Evolutionary conservation across 2,113 vertebrate genomes (phyloP).

Genomic region (Leptocoma aspasia): DNA sequence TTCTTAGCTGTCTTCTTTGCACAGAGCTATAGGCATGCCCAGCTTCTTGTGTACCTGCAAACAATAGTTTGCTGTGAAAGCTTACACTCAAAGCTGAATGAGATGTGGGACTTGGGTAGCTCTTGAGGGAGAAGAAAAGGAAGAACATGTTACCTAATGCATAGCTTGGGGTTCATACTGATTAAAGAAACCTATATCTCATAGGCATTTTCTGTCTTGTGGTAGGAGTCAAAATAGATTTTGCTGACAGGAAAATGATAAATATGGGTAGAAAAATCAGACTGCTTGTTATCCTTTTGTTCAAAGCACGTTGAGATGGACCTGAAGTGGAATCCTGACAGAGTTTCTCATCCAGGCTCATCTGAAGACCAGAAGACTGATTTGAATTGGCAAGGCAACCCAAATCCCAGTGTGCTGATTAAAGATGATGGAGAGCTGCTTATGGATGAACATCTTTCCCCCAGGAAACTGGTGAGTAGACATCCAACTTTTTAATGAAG

Average conservation of each 20-base stretch:
- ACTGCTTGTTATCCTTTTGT: not conserved
- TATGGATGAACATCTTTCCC: slow-evolving; percentile 76
- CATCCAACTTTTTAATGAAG: not conserved
- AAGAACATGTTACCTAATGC: rapidly evolving
- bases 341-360: slow-evolving; percentile 26
- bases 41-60: not conserved
- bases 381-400: slow-evolving; percentile 68
- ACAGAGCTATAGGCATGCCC: not conserved
- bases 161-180: not conserved
- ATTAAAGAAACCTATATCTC: not conserved
- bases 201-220: not conserved
- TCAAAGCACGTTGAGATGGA: slow-evolving; percentile 58
- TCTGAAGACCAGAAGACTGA: slow-evolving; percentile 76
- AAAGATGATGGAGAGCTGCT: slow-evolving; percentile 51
- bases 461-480: slow-evolving; percentile 80
- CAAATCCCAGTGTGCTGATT: slow-evolving; percentile 75
- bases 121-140: not conserved
- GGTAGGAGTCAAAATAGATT: not conserved
- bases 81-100: not conserved
- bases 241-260: not conserved
- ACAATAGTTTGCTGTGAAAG: not conserved
- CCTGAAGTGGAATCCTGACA: slow-evolving; percentile 20
- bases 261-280: not conserved
- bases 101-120: not conserved
- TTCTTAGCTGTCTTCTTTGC: not conserved